A percentile compares a stretch with the other conserved stretches of the same genome.
Conservation (phyloP, 2,797 vertebrate genomes). For the Helarctos malayanus region DNA sequence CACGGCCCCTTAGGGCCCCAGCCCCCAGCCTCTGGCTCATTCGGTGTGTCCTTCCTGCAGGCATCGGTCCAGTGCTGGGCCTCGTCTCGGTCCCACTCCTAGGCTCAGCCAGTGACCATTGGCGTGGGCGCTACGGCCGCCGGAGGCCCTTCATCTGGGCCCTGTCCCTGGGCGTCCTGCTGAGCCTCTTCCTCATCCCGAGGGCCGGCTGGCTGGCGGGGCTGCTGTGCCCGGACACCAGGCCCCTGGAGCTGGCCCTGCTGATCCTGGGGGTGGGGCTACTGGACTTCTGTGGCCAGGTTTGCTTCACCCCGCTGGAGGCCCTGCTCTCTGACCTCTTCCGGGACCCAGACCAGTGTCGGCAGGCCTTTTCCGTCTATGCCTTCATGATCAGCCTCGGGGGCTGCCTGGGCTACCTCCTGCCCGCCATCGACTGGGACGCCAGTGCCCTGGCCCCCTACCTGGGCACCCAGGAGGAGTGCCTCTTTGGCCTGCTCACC, state of each 20-base stretch:
- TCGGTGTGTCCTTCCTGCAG: slow-evolving; percentile 78
- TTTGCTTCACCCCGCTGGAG: slow-evolving; percentile 94
- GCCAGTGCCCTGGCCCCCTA: slow-evolving; percentile 88
- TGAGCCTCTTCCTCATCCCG: slow-evolving; percentile 92
- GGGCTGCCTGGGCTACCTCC: slow-evolving; percentile 94
- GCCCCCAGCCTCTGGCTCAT: neutral
- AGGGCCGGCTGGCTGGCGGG: slow-evolving; percentile 89
- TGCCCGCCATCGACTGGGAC: slow-evolving; percentile 93
- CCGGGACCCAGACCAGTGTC: slow-evolving; percentile 92
- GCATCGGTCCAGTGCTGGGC: slow-evolving; percentile 93
- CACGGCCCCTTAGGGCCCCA: accelerated
- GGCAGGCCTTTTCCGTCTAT: slow-evolving; percentile 92
- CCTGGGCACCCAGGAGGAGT: slow-evolving; percentile 92
- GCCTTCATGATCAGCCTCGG: slow-evolving; percentile 94
- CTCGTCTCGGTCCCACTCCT: slow-evolving; percentile 92
- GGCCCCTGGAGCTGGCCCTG: slow-evolving; percentile 90
- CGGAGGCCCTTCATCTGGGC: slow-evolving; percentile 94
- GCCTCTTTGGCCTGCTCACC: slow-evolving; percentile 91
- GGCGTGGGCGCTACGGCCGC: slow-evolving; percentile 92
- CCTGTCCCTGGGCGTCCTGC: slow-evolving; percentile 91
- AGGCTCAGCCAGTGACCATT: slow-evolving; percentile 92
- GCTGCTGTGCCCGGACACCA: slow-evolving; percentile 81
- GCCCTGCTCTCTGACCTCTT: slow-evolving; percentile 94
- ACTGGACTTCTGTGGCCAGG: slow-evolving; percentile 93
- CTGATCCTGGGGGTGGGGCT: slow-evolving; percentile 92